Evolutionary conservation across 2,888 invertebrate genomes (phyloP).

Genomic region (Lithophane semibrunnea): DNA sequence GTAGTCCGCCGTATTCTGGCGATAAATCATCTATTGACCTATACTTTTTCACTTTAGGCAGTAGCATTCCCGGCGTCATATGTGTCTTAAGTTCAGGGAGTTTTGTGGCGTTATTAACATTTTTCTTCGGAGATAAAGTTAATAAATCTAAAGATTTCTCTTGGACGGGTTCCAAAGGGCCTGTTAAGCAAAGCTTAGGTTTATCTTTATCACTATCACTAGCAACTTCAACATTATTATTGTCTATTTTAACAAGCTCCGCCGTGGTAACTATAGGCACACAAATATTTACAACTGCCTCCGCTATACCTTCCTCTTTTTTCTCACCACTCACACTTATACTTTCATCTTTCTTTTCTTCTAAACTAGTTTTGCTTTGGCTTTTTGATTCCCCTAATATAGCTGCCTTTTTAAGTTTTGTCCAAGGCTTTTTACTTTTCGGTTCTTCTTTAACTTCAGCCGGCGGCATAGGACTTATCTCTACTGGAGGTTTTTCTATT

Average conservation of each 20-base stretch:
- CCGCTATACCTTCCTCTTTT: constrained; percentile 74
- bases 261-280: constrained; percentile 85
- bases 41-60: constrained; percentile 92
- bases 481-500: constrained; percentile 78
- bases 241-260: constrained; percentile 88
- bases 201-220: constrained; percentile 84
- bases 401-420: constrained; percentile 94
- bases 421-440: constrained; percentile 92
- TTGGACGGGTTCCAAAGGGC: constrained; percentile 87
- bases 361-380: constrained; percentile 81
- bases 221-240: constrained; percentile 84
- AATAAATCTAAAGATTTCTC: constrained; percentile 86
- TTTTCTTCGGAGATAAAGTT: constrained; percentile 84
- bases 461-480: constrained; percentile 78
- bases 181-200: constrained; percentile 84
- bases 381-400: constrained; percentile 90
- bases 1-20: constrained; percentile 96
- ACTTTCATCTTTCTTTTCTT: constrained; percentile 79
- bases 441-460: constrained; percentile 80
- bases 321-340: constrained; percentile 59
- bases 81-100: constrained; percentile 72
- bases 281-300: constrained; percentile 79
- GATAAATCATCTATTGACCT: constrained; percentile 96
- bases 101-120: constrained; percentile 68
- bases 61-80: constrained; percentile 75